Percentiles rank a stretch among this genome's conserved stretches.
phyloP scores from a whole-genome alignment of 2,113 vertebrate genomes.

The Sus scrofa region T2T-Sscrofa CM000826.6:138453501-138454000 shows the following conservation, averaged over 20 bases:
- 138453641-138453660: neutral
- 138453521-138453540: neutral
- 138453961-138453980: neutral
- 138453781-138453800: neutral
- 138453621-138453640: neutral
- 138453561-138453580: neutral
- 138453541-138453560: neutral
- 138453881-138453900: neutral
- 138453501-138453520: neutral
- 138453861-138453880: neutral
- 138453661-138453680: neutral
- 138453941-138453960: neutral
- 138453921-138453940: neutral
- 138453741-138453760: neutral
- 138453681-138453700: neutral
- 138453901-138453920: neutral
- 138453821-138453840: neutral
- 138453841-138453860: neutral
- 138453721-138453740: neutral
- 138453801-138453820: neutral
- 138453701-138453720: neutral
- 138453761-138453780: neutral
- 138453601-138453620: neutral
- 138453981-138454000: too few relatives aligned
- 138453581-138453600: neutral